A percentile compares a stretch with the other conserved stretches of the same genome.
phyloP scores from a whole-genome alignment of 2,888 invertebrate species.

The Acronicta alni region DNA sequence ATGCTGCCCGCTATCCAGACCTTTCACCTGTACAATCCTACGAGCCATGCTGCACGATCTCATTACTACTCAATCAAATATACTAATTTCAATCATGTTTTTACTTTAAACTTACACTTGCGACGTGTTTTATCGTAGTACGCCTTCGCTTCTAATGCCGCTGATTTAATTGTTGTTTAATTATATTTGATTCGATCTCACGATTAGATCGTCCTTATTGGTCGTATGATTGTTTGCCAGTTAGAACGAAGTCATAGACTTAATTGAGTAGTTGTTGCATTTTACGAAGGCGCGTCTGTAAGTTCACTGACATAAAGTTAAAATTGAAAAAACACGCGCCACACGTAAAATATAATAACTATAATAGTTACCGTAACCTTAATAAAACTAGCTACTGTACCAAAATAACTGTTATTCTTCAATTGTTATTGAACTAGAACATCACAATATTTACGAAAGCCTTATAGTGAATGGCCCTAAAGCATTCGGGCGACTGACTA shows the following conservation, averaged over 20 bases:
- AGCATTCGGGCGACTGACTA: too few species aligned
- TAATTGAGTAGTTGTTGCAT: neutral
- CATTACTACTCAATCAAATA: neutral
- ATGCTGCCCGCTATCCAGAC: too few species aligned
- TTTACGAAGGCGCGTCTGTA: neutral
- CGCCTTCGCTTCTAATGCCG: neutral
- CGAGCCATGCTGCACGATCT: neutral
- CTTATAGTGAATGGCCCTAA: too few species aligned
- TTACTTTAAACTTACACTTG: neutral
- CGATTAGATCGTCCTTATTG: neutral
- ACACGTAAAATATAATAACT: neutral
- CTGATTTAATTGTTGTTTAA: neutral
- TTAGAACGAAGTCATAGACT: slow-evolving; percentile 3
- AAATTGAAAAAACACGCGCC: neutral
- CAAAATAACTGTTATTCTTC: slow-evolving; percentile 16
- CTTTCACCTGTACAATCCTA: neutral
- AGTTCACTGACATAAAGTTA: neutral
- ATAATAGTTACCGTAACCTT: slow-evolving; percentile 27
- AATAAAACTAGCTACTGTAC: slow-evolving; percentile 28
- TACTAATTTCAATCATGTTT: neutral
- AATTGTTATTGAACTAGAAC: neutral
- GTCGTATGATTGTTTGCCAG: slow-evolving; percentile 3
- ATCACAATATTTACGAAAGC: too few species aligned
- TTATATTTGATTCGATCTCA: neutral
- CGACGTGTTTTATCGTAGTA: neutral